These are phyloP conservation scores for Muraenolepis orangiensis DNA, from an alignment of 2,797 vertebrate genomes.

Conservation along the genomic window DNA sequence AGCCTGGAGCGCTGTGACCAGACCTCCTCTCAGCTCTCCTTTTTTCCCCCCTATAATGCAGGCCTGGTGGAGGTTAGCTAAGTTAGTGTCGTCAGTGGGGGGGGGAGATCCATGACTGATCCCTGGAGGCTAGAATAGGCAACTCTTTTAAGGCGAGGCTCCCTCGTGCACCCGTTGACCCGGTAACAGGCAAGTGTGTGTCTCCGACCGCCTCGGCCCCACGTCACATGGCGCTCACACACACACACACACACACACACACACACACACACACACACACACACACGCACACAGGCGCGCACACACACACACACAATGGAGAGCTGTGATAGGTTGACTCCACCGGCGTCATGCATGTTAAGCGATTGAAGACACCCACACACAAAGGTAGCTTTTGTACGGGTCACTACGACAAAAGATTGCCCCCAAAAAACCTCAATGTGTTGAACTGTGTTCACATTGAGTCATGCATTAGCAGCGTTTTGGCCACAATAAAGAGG, in stretches of 20 bases:
- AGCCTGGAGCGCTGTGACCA: not conserved
- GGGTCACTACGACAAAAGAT: slow-evolving; percentile 33
- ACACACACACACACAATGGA: slow-evolving; percentile 26
- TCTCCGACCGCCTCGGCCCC: not conserved
- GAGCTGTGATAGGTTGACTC: slow-evolving; percentile 31
- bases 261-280: no score
- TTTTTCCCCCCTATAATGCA: not conserved
- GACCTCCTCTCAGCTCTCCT: not conserved
- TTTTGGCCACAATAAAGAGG: slow-evolving; percentile 15
- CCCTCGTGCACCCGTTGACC: not conserved
- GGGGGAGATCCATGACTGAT: not conserved
- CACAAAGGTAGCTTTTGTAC: slow-evolving; percentile 56
- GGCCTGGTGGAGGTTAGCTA: not conserved
- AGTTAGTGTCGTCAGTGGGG: not conserved
- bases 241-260: not conserved
- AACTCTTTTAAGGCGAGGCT: not conserved
- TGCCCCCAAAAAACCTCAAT: slow-evolving; percentile 35
- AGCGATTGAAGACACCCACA: slow-evolving; percentile 40
- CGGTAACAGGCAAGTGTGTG: not conserved
- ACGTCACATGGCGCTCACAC: not conserved
- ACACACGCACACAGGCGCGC: no score
- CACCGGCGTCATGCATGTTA: slow-evolving; percentile 36
- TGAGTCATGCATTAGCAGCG: slow-evolving; percentile 4
- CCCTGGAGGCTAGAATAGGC: not conserved
- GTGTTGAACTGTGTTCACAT: slow-evolving; percentile 30